Base-by-base conservation (phyloP, 2,888 invertebrate genomes). In the Gymnoscelis rufifasciata region DNA sequence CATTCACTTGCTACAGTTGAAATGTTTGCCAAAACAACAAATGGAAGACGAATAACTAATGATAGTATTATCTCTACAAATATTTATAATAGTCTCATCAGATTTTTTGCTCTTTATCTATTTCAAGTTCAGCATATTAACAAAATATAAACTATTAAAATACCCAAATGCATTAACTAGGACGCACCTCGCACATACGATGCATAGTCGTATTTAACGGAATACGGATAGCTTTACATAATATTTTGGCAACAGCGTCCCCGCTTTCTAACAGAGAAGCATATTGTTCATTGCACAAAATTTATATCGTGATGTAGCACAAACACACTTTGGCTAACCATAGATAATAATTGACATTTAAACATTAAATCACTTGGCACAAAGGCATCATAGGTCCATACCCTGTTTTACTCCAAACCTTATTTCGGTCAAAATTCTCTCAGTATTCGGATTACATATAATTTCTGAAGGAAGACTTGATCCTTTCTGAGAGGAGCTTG, bases 281-380 rank as follows among this genome's bases (percentile, higher is more conserved):
- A 57, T 67, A 40, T 66, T 62, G 62, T 77, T 69, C 78, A 84
- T 86, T 86, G 84, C 87, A 86, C 84, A 79, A 77, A 76, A 73
- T 72, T 77, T 79, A 71, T 70, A 74, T 78, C 74, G 74, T 51
- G 43, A 51, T 52, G 72, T 52, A 54, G 52, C 48, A 47, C 50
- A 46, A 53, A 50, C 41, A 49, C 45, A 51, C 43, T 52, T 79
- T 78, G 68, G 70, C 78, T 83, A 84, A 78, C 76, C 83, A 83
- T 73, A 74, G 65, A 71, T 84, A 87, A 86, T 87, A 87, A 86
- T 87, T 88, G 86, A 88, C 84, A 82, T 86, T n/a, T 88, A 75
- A 74, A 69, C 77, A 66, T 78, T 76, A 86, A 83, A 87, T 87
- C 87, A 87, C 88, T 87, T 86, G 88, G 88, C 88, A 88, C 88